Evolutionary conservation across 2,888 invertebrate genomes (phyloP).

Genomic region (Polylopha cassiicola): DNA sequence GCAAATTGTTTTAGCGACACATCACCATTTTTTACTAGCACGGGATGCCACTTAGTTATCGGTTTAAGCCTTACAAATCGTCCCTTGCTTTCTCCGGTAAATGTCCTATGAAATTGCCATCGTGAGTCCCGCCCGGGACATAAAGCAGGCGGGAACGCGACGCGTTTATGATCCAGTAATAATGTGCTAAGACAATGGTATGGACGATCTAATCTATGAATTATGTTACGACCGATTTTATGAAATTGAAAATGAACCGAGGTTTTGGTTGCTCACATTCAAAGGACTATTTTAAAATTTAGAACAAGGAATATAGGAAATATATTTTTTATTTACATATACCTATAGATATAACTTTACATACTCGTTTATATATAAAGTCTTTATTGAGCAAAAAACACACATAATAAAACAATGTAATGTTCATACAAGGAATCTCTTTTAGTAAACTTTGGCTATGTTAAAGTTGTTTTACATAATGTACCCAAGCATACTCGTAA

Average conservation of each 20-base stretch:
- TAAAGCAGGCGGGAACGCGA: slow-evolving; percentile 59
- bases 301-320: slow-evolving; percentile 1
- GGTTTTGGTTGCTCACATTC: too few relatives aligned
- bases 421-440: too few relatives aligned
- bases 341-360: too few relatives aligned
- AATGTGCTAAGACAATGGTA: slow-evolving; percentile 49
- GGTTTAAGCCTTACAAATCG: slow-evolving; percentile 58
- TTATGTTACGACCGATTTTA: slow-evolving; percentile 5
- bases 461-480: too few relatives aligned
- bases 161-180: slow-evolving; percentile 65
- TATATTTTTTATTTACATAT: too few relatives aligned
- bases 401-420: too few relatives aligned
- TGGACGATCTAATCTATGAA: slow-evolving; percentile 8
- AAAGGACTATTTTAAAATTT: too few relatives aligned
- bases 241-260: too few relatives aligned
- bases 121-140: slow-evolving; percentile 65
- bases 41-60: slow-evolving; percentile 47
- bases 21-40: slow-evolving; percentile 41
- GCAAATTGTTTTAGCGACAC: slow-evolving; percentile 45
- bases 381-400: too few relatives aligned
- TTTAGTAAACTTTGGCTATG: too few relatives aligned
- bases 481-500: too few relatives aligned
- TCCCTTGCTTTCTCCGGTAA: slow-evolving; percentile 54
- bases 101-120: slow-evolving; percentile 69
- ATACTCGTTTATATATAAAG: too few relatives aligned